These are phyloP conservation scores for Dipodomys spectabilis DNA, from an alignment of 2,113 vertebrate species.

Conservation along the genomic window DNA sequence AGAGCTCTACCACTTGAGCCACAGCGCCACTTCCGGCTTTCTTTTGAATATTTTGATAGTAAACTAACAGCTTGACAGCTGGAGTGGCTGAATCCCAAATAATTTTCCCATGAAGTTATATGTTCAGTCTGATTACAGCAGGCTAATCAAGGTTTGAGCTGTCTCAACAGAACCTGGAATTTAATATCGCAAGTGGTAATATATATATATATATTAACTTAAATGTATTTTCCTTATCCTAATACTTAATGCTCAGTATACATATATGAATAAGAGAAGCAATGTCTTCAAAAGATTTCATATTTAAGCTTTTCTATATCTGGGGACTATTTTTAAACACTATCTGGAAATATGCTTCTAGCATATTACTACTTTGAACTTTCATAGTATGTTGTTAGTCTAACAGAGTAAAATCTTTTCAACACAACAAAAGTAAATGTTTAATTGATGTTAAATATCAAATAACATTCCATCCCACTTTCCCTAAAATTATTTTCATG, in stretches of 20 bases:
- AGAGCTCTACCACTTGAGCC: no score
- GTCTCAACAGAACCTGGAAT: background rate
- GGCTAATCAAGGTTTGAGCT: background rate
- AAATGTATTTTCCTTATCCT: background rate
- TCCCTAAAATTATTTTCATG: conserved; percentile 48
- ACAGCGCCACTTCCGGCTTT: no score
- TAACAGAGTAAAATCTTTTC: conserved; percentile 63
- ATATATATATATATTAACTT: background rate
- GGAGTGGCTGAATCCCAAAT: background rate
- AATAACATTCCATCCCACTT: conserved; percentile 63
- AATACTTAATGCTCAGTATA: background rate
- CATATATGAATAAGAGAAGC: background rate
- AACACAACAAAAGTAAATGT: conserved; percentile 72
- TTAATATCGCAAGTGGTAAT: background rate
- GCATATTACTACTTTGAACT: conserved; percentile 66
- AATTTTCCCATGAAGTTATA: background rate
- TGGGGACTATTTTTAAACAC: conserved; percentile 58
- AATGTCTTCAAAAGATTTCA: background rate
- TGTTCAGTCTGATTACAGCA: background rate
- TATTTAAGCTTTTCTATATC: conserved; percentile 22
- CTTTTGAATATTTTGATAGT: background rate
- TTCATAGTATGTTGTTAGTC: conserved; percentile 67
- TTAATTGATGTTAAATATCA: conserved; percentile 73
- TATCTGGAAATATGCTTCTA: conserved; percentile 63
- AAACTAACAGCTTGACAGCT: background rate